Evolutionary conservation across 2,797 vertebrate species (phyloP).

Genomic region (Luscinia luscinia): DNA sequence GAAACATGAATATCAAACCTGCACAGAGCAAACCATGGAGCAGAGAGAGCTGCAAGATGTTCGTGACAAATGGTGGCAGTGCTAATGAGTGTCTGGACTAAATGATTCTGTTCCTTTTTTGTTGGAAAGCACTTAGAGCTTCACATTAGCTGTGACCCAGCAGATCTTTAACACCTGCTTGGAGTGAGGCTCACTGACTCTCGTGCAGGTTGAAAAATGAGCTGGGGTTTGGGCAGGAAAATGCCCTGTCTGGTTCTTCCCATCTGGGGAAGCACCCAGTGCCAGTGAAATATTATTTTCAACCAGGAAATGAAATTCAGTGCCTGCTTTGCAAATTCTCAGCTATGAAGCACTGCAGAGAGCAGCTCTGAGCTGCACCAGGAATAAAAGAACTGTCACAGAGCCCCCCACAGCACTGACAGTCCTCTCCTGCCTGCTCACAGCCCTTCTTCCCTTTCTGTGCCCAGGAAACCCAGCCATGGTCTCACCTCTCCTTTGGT

Average conservation of each 20-base stretch:
- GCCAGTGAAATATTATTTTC: not conserved
- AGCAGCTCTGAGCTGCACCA: not conserved
- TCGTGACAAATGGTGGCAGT: not conserved
- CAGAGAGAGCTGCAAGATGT: not conserved
- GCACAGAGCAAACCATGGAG: accelerated
- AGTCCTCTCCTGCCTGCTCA: not conserved
- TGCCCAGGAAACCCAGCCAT: not conserved
- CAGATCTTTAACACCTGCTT: not conserved
- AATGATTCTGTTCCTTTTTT: not conserved
- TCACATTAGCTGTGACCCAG: not conserved
- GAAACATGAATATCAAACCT: not conserved
- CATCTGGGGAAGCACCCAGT: not conserved
- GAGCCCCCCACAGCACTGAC: accelerated
- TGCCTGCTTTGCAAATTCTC: not conserved
- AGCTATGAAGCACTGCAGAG: not conserved
- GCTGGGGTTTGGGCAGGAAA: not conserved
- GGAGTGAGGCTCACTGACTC: accelerated
- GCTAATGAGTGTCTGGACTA: slow-evolving; percentile 1
- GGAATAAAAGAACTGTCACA: not conserved
- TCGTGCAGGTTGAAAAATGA: not conserved
- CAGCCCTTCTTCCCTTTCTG: not conserved
- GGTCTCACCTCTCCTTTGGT: not conserved
- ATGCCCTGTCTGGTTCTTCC: not conserved
- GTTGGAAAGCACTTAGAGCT: not conserved
- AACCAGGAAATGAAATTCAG: not conserved